A percentile compares a stretch with the other conserved stretches of the same genome.
Evolutionary conservation across 2,797 vertebrate species (phyloP).

Genomic region (Crax fasciolata): DNA sequence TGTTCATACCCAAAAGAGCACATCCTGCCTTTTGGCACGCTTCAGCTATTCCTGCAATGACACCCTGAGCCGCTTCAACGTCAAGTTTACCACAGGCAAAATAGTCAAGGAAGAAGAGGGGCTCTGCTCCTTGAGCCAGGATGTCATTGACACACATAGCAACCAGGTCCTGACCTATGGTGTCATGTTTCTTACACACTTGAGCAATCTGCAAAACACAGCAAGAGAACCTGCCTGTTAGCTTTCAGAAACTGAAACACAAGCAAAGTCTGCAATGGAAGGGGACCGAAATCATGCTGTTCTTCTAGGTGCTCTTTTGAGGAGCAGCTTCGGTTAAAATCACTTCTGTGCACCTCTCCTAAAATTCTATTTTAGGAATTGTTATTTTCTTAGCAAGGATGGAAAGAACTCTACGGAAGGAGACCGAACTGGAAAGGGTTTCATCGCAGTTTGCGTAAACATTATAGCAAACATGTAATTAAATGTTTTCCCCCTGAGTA

Average conservation of each 20-base stretch:
- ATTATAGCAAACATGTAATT: background rate
- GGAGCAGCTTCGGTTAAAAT: background rate
- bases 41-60: slow-evolving; percentile 90
- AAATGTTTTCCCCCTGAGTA: background rate
- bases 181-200: slow-evolving; percentile 86
- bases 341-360: background rate
- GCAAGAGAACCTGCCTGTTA: background rate
- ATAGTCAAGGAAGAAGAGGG: slow-evolving; percentile 97
- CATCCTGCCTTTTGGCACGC: slow-evolving; percentile 92
- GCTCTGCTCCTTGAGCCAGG: slow-evolving; percentile 96
- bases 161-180: slow-evolving; percentile 95
- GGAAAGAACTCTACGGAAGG: background rate
- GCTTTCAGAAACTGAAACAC: background rate
- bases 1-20: slow-evolving; percentile 90
- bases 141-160: slow-evolving; percentile 98
- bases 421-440: background rate
- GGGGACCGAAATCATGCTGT: fast-evolving
- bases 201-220: slow-evolving; percentile 87
- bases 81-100: slow-evolving; percentile 95
- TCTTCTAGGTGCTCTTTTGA: background rate
- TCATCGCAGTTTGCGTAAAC: background rate
- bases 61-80: slow-evolving; percentile 83
- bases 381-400: background rate
- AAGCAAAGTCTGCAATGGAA: background rate
- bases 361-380: background rate